Conservation (phyloP, 2,113 vertebrate genomes). For the Microtus pennsylvanicus region DNA sequence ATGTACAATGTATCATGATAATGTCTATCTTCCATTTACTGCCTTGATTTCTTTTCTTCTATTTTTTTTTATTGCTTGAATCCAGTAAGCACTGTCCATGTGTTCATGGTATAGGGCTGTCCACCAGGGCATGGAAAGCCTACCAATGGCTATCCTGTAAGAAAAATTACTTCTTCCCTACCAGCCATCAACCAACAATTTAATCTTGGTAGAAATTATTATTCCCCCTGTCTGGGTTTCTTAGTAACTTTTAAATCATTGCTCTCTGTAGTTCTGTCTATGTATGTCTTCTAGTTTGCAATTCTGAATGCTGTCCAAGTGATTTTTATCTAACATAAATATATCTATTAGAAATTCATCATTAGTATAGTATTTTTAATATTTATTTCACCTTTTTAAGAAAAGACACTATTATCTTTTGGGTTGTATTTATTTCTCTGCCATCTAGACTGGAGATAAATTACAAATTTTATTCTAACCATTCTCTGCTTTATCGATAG, state of each 20-base stretch:
- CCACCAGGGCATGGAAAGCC: background rate
- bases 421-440: background rate
- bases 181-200: background rate
- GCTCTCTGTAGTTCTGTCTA: background rate
- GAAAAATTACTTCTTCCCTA: background rate
- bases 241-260: background rate
- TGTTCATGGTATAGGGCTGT: too few relatives aligned
- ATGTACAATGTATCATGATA: background rate
- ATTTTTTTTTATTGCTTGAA: background rate
- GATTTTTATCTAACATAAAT: background rate
- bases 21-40: too few relatives aligned
- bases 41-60: background rate
- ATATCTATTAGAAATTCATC: background rate
- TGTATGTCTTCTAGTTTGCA: background rate
- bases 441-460: background rate
- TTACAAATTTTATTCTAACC: background rate
- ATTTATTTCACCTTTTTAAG: background rate
- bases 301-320: background rate
- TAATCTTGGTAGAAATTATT: background rate
- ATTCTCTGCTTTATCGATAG: background rate
- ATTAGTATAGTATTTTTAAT: conserved; percentile 18
- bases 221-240: background rate
- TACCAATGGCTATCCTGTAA: background rate
- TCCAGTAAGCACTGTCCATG: background rate
- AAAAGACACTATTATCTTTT: background rate